Evolutionary conservation across 2,888 invertebrate genomes (phyloP), one percentile per base, ranked within the genome.

Genomic region (Leucoma salicis): DNA sequence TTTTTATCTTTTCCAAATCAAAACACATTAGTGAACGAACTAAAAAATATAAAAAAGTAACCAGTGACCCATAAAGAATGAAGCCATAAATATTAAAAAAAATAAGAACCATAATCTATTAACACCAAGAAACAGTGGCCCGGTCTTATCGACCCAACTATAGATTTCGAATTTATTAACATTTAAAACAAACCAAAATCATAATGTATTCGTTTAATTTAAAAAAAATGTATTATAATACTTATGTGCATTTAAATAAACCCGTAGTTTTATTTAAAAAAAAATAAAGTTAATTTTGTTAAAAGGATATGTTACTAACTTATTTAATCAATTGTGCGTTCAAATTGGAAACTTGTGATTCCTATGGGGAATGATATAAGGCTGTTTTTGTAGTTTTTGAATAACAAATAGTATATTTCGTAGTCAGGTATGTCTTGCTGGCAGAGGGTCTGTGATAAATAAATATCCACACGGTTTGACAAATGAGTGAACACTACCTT

Each of bases 361-460:
- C 60, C 54, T 75, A 65, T 49, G 0, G 0, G 0, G 0, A 28
- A 12, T 0, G 0, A 0, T 0, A 42, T 66, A 74, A 49, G 42
- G 55, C 18, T 14, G 36, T 13, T 3, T 29, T 36, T 44, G 2
- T 7, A 32, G 14, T 39, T 42, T 35, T 11, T 5, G 14, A 33
- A 13, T 25, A 1, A 32, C 18, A 35, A 48, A 46, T 36, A 46
- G 42, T 29, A 40, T 42, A 50, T 52, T 56, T 51, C 56, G 49
- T 54, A 52, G 50, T 55, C 72, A 78, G 77, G 79, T 80, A 82
- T 82, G 75, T 70, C 66, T 77, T 74, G 74, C 66, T 55, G 78
- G 84, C 59, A 80, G 83, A 76, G 82, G 87, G 88, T 85, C 87
- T 56, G 70, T 65, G 76, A 87, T 88, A 89, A 86, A 87, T 88